Evolutionary conservation across 2,797 vertebrate species (phyloP).

Genomic region (Cryptoprocta ferox): DNA sequence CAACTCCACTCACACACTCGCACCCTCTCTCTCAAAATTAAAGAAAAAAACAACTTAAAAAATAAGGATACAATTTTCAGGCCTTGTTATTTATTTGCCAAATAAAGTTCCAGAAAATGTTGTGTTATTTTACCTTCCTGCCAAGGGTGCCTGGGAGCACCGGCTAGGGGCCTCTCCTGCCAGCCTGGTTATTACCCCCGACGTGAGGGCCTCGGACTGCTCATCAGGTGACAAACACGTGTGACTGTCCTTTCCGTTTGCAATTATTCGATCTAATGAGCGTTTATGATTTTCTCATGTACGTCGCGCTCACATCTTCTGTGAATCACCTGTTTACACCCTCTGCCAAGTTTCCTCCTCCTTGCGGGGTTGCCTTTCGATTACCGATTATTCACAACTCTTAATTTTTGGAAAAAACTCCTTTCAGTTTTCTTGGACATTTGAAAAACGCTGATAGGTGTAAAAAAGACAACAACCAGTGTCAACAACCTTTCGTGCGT

Average conservation of each 20-base stretch:
- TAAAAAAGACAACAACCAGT: background rate
- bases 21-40: no score
- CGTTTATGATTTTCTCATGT: accelerated
- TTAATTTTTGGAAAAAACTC: background rate
- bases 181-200: accelerated
- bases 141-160: accelerated
- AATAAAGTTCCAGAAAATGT: background rate
- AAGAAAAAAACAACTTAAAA: no score
- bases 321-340: background rate
- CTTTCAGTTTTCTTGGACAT: background rate
- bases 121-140: no score
- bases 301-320: accelerated
- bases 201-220: accelerated
- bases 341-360: no score
- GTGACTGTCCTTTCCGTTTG: accelerated
- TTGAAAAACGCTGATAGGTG: background rate
- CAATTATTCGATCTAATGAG: background rate
- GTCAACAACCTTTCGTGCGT: accelerated
- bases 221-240: accelerated
- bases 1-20: no score
- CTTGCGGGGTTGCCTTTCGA: background rate
- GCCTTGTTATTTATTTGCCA: background rate
- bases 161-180: accelerated
- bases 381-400: background rate
- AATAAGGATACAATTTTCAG: background rate